Conservation (phyloP, 1,140 invertebrate genomes). For the Heliconius nattereri region DNA sequence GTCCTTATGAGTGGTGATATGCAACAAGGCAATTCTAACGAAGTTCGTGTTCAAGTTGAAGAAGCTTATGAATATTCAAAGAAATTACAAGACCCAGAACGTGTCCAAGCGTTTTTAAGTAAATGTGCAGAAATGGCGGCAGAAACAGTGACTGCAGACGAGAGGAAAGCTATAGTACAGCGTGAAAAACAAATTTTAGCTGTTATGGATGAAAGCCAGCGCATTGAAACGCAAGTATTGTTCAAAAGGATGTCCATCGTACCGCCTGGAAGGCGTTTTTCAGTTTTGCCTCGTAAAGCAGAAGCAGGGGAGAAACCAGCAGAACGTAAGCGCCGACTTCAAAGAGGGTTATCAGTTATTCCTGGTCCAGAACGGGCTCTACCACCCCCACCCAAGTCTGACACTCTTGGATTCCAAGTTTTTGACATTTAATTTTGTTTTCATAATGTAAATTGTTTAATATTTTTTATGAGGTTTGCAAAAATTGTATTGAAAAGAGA, state of each 20-base stretch:
- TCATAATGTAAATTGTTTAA: neutral
- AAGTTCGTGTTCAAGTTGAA: slow-evolving; percentile 74
- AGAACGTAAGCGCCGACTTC: slow-evolving; percentile 55
- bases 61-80: slow-evolving; percentile 72
- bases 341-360: slow-evolving; percentile 65
- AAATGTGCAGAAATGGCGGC: slow-evolving; percentile 70
- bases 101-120: slow-evolving; percentile 64
- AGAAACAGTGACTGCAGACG: slow-evolving; percentile 60
- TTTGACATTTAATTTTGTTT: slow-evolving; percentile 60
- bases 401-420: slow-evolving; percentile 61
- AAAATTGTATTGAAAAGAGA: neutral
- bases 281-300: slow-evolving; percentile 64
- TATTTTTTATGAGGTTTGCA: neutral
- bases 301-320: slow-evolving; percentile 43
- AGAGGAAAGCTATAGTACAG: slow-evolving; percentile 64
- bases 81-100: slow-evolving; percentile 66
- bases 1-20: slow-evolving; percentile 79
- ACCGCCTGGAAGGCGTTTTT: slow-evolving; percentile 63
- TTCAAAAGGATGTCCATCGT: slow-evolving; percentile 74
- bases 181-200: slow-evolving; percentile 63
- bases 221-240: slow-evolving; percentile 61
- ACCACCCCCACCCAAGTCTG: slow-evolving; percentile 60
- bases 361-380: slow-evolving; percentile 60
- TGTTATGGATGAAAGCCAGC: slow-evolving; percentile 60
- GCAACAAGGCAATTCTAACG: slow-evolving; percentile 80